Evolutionary conservation across 1,140 invertebrate species (phyloP).

Genomic region (Brachionus sp.): DNA sequence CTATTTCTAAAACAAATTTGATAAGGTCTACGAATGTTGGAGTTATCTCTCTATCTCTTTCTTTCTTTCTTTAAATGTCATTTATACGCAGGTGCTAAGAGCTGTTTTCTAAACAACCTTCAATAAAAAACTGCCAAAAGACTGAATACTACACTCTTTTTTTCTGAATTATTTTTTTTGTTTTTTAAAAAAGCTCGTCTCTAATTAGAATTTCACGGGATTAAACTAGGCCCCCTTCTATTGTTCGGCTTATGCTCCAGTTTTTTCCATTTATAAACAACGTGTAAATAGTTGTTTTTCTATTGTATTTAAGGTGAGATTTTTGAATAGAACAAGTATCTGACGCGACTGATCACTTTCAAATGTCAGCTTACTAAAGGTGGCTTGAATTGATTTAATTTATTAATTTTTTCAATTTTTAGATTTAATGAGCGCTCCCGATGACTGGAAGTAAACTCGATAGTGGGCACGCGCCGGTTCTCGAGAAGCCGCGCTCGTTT

Average conservation of each 20-base stretch:
- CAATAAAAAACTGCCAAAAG: background rate
- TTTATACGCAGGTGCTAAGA: background rate
- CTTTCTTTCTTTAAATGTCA: background rate
- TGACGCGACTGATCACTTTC: constrained; percentile 39
- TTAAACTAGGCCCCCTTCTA: constrained; percentile 7
- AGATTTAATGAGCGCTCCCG: background rate
- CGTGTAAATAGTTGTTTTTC: constrained; percentile 2
- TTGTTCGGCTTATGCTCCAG: constrained; percentile 40
- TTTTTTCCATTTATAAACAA: constrained; percentile 29
- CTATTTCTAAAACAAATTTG: background rate
- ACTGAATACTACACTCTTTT: background rate
- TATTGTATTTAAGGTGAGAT: background rate
- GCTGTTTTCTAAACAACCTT: background rate
- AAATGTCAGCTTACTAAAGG: background rate
- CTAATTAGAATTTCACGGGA: constrained; percentile 1
- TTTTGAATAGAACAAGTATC: constrained; percentile 12
- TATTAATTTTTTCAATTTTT: no score
- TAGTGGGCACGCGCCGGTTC: background rate
- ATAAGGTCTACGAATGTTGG: background rate
- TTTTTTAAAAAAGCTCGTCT: background rate
- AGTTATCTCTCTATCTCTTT: background rate
- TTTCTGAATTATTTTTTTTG: background rate
- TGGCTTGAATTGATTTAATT: no score
- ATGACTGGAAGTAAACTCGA: background rate
- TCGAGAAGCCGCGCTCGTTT: background rate